Evolutionary conservation across 2,113 vertebrate species (phyloP).

Genomic region (Tenebrosternarchus preto): DNA sequence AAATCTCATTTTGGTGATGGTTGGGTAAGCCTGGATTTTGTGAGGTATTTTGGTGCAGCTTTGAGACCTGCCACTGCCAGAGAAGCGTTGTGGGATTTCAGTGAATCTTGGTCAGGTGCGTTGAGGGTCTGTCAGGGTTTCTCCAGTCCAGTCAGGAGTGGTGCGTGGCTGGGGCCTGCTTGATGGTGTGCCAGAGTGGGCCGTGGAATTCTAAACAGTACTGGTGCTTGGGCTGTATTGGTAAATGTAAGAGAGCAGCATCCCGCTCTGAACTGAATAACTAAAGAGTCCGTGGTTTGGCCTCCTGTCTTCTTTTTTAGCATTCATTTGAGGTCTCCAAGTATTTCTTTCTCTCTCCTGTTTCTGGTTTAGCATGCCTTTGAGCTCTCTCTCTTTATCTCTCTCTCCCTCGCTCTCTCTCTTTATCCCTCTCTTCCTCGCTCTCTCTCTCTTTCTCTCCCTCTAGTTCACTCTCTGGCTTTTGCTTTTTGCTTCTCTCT

Average conservation of each 20-base stretch:
- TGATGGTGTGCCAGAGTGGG: constrained; percentile 53
- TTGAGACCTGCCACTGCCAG: constrained; percentile 5
- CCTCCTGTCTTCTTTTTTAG: constrained; percentile 31
- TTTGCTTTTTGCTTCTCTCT: constrained; percentile 50
- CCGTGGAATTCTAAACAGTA: constrained; percentile 71
- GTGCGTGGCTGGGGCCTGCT: constrained; percentile 13
- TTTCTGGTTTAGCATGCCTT: constrained; percentile 55
- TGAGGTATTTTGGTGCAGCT: background rate
- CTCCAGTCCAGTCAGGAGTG: constrained; percentile 16
- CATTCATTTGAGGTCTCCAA: background rate
- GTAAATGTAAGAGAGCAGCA: constrained; percentile 65
- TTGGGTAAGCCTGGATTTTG: background rate
- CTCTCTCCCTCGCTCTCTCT: constrained; percentile 57
- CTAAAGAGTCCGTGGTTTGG: constrained; percentile 67
- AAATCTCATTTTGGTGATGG: background rate
- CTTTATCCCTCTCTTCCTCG: constrained; percentile 59
- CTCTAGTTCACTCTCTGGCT: constrained; percentile 56
- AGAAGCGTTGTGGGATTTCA: constrained; percentile 4
- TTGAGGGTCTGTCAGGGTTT: constrained; percentile 36
- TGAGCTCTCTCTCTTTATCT: constrained; percentile 11
- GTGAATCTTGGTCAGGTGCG: constrained; percentile 23
- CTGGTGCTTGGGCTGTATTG: constrained; percentile 61
- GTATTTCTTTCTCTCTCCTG: background rate
- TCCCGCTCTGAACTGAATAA: constrained; percentile 56
- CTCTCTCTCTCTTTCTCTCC: constrained; percentile 58